These are phyloP conservation scores for Gymnosoma rotundatum DNA, from an alignment of 2,888 invertebrate species.

Conservation along the genomic window DNA sequence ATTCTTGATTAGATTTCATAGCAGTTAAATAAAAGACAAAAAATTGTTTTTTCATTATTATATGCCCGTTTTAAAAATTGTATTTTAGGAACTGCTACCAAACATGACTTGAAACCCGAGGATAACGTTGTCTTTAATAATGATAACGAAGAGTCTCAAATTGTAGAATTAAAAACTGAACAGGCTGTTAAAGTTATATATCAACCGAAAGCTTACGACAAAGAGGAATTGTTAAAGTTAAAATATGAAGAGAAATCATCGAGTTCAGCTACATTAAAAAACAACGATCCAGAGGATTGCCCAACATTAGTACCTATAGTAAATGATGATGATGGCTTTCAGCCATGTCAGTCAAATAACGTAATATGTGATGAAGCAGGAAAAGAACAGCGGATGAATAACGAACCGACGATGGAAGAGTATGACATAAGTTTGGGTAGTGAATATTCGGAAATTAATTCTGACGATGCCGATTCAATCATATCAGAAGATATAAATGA, in stretches of 20 bases:
- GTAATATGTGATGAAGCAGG: slow-evolving; percentile 25
- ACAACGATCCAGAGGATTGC: slow-evolving; percentile 52
- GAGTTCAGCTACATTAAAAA: background rate
- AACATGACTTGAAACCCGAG: slow-evolving; percentile 71
- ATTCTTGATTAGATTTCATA: no score
- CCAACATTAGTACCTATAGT: slow-evolving; percentile 71
- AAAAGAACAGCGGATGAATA: background rate
- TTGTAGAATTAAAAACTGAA: slow-evolving; percentile 72
- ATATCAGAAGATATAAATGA: slow-evolving; percentile 70
- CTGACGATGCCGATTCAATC: slow-evolving; percentile 48
- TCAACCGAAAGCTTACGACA: slow-evolving; percentile 61
- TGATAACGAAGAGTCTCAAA: slow-evolving; percentile 73
- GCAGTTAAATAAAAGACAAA: background rate
- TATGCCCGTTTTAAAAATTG: background rate
- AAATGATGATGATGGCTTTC: slow-evolving; percentile 65
- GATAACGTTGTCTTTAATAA: slow-evolving; percentile 73
- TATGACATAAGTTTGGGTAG: slow-evolving; percentile 55
- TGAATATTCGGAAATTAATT: slow-evolving; percentile 60
- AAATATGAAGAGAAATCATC: slow-evolving; percentile 66
- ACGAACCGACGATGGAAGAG: slow-evolving; percentile 26
- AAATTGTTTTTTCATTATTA: no score
- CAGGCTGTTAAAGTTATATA: slow-evolving; percentile 43
- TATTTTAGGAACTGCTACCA: slow-evolving; percentile 74
- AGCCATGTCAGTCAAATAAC: slow-evolving; percentile 52
- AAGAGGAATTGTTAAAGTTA: slow-evolving; percentile 50